Evolutionary conservation across 2,113 vertebrate species (phyloP).

Genomic region (Rhynchomys soricoides): DNA sequence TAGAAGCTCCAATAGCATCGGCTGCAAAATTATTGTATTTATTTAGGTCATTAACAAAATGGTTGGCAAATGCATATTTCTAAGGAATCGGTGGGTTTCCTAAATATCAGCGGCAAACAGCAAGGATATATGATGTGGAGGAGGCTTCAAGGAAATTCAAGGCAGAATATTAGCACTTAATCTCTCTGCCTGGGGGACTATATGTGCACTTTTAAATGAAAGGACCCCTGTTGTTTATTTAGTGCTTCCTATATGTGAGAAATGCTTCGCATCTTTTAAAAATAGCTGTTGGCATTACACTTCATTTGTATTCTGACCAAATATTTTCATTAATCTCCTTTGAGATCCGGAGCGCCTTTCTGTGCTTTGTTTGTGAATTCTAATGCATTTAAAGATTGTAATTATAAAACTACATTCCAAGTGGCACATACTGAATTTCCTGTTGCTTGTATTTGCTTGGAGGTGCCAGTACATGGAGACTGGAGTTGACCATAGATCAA

Average conservation of each 20-base stretch:
- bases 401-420: constrained; percentile 57
- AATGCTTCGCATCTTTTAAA: constrained; percentile 51
- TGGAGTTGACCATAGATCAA: constrained; percentile 37
- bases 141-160: constrained; percentile 13
- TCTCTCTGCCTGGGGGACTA: constrained; percentile 12
- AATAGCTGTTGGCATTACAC: constrained; percentile 51
- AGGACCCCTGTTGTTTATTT: constrained; percentile 27
- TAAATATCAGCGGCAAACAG: not conserved
- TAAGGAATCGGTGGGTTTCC: not conserved
- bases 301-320: constrained; percentile 67
- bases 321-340: constrained; percentile 69
- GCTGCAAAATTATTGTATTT: not conserved
- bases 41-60: constrained; percentile 25
- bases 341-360: constrained; percentile 55
- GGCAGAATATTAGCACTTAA: constrained; percentile 20
- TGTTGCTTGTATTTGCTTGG: not conserved
- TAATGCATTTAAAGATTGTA: constrained; percentile 55
- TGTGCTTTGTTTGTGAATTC: constrained; percentile 70
- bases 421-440: not conserved
- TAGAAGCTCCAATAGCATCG: not conserved
- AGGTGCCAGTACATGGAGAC: constrained; percentile 33
- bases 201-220: constrained; percentile 40
- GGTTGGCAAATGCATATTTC: not conserved
- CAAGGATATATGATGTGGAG: not conserved
- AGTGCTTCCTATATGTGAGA: constrained; percentile 8